Evolutionary conservation across 2,888 invertebrate species (phyloP), one percentile per base, ranked within the genome.

Genomic region (Eupeodes latifasciatus): DNA sequence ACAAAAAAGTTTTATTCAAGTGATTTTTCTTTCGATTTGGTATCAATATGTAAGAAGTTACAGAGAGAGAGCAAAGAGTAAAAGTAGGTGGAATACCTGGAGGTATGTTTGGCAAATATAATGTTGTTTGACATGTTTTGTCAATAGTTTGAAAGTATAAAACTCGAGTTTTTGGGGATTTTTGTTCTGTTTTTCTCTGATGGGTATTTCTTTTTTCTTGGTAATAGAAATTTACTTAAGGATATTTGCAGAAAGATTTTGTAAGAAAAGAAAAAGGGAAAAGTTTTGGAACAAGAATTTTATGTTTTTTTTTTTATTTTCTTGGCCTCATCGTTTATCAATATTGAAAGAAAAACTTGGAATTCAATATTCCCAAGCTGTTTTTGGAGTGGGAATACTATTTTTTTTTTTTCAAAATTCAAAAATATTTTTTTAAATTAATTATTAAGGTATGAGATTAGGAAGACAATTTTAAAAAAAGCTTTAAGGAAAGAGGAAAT

Each of bases 101-200:
- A 61, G 44, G 47, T 16, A 64, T 76, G 34, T 47, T 47, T 51
- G 61, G 62, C 19, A 47, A 80, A 64, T 76, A 59, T 72, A 71
- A 66, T 81, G 64, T 75, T 71, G 78, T 82, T 59, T 76, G 86
- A 82, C 82, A 82, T 40, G 74, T 62, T 62, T 80, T 66, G 64
- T 82, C 83, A 72, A 87, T 66, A 83, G 83, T 80, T 76, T 87
- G 53, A 47, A 47, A 59, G 59, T 59, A 27, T 27, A 57, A 72
- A 72, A 72, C 59, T 44, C 5, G 12, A 59, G 47, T 57, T 59
- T 47, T 47, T 5, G 36, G 19, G 19, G 5, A 40, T 36, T 19
- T 34, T 72, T 19, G 19, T 5, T 47, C 47, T 16, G 44, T 62
- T 5, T 47, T 64, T n/a, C 4, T 14, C 16, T 55, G 16, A 19